These are phyloP conservation scores for Staurois parvus DNA, from an alignment of 2,797 vertebrate species.

Conservation along the genomic window DNA sequence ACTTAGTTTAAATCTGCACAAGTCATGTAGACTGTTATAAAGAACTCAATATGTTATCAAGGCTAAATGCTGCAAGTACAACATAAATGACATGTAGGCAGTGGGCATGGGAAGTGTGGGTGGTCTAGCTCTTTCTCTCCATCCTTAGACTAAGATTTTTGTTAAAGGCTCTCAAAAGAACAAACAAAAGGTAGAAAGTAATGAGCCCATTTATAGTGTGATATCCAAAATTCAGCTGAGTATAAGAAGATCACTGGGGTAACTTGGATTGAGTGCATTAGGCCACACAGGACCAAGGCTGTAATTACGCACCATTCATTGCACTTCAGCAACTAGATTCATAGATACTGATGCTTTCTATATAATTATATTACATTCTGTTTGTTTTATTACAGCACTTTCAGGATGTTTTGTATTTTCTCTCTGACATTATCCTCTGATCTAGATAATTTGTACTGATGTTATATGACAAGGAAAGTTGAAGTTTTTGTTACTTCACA, in stretches of 20 bases:
- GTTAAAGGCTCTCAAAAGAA: slow-evolving; percentile 41
- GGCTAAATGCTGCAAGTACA: slow-evolving; percentile 50
- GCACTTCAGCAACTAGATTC: slow-evolving; percentile 30
- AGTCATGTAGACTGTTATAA: slow-evolving; percentile 66
- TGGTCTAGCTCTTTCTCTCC: slow-evolving; percentile 49
- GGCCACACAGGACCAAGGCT: slow-evolving; percentile 54
- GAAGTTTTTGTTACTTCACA: slow-evolving; percentile 11
- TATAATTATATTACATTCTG: slow-evolving; percentile 39
- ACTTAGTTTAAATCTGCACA: slow-evolving; percentile 53
- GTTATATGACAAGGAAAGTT: slow-evolving; percentile 24
- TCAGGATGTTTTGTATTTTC: slow-evolving; percentile 47
- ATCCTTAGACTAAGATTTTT: slow-evolving; percentile 36
- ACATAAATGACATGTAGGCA: slow-evolving; percentile 58
- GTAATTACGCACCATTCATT: slow-evolving; percentile 52
- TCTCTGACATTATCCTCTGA: slow-evolving; percentile 25
- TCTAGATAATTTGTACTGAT: slow-evolving; percentile 26
- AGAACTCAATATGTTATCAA: slow-evolving; percentile 65
- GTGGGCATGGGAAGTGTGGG: slow-evolving; percentile 59
- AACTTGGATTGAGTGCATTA: slow-evolving; percentile 46
- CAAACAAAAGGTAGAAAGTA: slow-evolving; percentile 46
- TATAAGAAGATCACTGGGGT: slow-evolving; percentile 54
- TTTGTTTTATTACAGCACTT: slow-evolving; percentile 44
- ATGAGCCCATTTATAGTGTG: slow-evolving; percentile 32
- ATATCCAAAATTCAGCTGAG: slow-evolving; percentile 49
- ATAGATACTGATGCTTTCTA: slow-evolving; percentile 32